These are phyloP conservation scores for Meloidogyne floridensis DNA, from an alignment of 1,140 invertebrate genomes.

Conservation along the genomic window DNA sequence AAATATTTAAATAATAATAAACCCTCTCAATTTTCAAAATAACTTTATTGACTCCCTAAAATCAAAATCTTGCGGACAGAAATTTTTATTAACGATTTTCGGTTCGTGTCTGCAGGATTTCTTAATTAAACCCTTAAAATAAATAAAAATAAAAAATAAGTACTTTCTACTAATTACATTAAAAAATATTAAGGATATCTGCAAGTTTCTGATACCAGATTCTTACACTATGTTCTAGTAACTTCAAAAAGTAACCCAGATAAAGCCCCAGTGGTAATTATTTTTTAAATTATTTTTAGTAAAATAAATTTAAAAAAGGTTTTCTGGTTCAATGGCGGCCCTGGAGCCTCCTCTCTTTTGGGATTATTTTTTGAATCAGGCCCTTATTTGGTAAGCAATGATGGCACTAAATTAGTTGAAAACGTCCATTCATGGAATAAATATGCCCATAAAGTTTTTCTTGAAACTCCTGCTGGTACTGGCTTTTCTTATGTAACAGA, in stretches of 20 bases:
- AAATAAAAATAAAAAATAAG: no score
- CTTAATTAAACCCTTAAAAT: no score
- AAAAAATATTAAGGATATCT: conserved; percentile 54
- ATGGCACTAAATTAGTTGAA: conserved; percentile 66
- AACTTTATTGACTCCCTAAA: no score
- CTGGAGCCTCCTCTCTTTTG: conserved; percentile 70
- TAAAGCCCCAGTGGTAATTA: conserved; percentile 68
- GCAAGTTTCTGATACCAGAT: conserved; percentile 59
- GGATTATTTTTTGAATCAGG: conserved; percentile 70
- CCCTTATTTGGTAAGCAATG: conserved; percentile 67
- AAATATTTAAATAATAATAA: not conserved
- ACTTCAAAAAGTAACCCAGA: conserved; percentile 68
- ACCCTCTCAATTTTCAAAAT: no score
- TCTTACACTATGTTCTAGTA: conserved; percentile 68
- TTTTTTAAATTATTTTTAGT: not conserved
- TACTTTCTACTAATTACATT: not conserved
- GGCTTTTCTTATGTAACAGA: conserved; percentile 39
- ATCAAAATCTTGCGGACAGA: no score
- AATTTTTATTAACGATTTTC: no score
- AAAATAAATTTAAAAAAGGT: conserved; percentile 56
- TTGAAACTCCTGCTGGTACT: conserved; percentile 54
- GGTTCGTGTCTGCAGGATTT: no score
- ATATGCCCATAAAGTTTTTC: conserved; percentile 56
- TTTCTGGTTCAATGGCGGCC: conserved; percentile 71
- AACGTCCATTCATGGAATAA: conserved; percentile 60